phyloP scores from a whole-genome alignment of 1,140 invertebrate genomes.

The Conus betulinus region DNA sequence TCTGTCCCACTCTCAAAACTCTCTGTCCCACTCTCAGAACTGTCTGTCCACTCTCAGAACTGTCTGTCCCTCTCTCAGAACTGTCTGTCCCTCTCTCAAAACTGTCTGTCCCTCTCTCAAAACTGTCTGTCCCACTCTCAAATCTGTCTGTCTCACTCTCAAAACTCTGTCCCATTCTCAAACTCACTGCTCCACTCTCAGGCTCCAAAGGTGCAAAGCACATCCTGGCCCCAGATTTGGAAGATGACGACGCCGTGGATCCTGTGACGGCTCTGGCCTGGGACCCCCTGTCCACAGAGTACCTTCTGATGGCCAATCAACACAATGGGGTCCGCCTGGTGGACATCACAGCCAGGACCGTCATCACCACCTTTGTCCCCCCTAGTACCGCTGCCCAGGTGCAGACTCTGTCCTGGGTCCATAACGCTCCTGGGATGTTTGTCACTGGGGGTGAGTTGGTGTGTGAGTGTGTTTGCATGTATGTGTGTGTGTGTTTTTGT shows the following conservation, averaged over 20 bases:
- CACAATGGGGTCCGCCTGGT: constrained; percentile 71
- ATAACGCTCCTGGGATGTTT: constrained; percentile 77
- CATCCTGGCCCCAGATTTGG: constrained; percentile 55
- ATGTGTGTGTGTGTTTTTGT: background rate
- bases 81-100: too few relatives aligned
- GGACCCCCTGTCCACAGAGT: constrained; percentile 77
- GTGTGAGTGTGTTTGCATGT: background rate
- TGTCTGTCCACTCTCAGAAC: too few relatives aligned
- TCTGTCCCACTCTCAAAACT: too few relatives aligned
- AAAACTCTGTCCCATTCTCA: background rate
- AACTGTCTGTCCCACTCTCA: too few relatives aligned
- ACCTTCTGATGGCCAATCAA: constrained; percentile 73
- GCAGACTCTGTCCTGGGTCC: constrained; percentile 75
- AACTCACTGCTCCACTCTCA: constrained; percentile 22
- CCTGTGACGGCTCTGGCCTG: constrained; percentile 73
- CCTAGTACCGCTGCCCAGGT: constrained; percentile 73
- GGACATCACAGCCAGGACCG: constrained; percentile 65
- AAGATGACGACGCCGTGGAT: constrained; percentile 55
- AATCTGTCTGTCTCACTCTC: too few relatives aligned
- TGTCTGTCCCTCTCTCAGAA: too few relatives aligned
- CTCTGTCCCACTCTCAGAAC: too few relatives aligned
- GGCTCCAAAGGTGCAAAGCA: constrained; percentile 58
- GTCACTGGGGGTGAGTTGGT: constrained; percentile 73
- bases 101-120: too few relatives aligned
- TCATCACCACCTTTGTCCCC: constrained; percentile 72